These are phyloP conservation scores for Cremastinae sp. DNA, from an alignment of 2,888 invertebrate genomes.

Conservation along the genomic window DNA sequence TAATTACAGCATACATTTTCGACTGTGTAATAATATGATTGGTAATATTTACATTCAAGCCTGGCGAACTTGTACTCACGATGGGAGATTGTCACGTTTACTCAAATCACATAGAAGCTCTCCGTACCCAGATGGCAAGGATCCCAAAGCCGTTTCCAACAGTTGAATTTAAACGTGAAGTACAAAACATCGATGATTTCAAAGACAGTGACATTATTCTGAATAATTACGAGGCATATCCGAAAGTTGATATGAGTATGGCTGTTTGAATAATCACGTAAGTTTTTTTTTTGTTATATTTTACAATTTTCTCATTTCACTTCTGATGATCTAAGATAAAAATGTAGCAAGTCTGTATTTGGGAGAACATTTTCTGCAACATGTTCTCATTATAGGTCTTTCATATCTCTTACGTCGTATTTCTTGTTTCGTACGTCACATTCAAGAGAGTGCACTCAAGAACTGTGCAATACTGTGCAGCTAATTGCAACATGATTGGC, in stretches of 20 bases:
- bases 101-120: conserved; percentile 91
- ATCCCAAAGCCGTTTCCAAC: conserved; percentile 91
- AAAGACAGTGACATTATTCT: conserved; percentile 92
- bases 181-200: conserved; percentile 93
- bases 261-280: conserved; percentile 83
- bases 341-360: conserved; percentile 14
- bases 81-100: conserved; percentile 98
- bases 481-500: too few species aligned
- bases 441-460: too few species aligned
- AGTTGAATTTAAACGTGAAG: conserved; percentile 87
- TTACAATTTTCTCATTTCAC: neutral
- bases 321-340: neutral
- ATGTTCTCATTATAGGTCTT: too few species aligned
- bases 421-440: too few species aligned
- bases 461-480: too few species aligned
- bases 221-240: conserved; percentile 91
- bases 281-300: neutral
- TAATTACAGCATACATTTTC: too few species aligned
- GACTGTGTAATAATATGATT: conserved; percentile 1
- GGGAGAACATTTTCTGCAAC: too few species aligned
- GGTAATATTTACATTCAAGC: conserved; percentile 81
- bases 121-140: conserved; percentile 90
- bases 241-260: conserved; percentile 96
- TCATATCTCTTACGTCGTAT: too few species aligned
- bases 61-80: conserved; percentile 96